Conservation (phyloP, 2,797 vertebrate species). For the Diglossa cyanea region DNA sequence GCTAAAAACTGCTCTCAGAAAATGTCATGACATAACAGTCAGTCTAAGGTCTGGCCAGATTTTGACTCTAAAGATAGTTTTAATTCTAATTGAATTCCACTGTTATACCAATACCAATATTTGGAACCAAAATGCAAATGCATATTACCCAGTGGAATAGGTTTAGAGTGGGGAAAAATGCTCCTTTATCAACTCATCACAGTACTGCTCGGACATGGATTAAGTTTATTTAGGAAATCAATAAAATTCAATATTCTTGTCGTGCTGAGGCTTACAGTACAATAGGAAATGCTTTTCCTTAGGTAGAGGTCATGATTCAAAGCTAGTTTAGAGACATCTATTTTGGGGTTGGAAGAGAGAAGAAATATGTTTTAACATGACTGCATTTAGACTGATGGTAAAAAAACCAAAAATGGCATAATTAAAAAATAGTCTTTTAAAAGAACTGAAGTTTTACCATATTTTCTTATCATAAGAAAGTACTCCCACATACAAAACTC, state of each 20-base stretch:
- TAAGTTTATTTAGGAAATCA: not conserved
- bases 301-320: not conserved
- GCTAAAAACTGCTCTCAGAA: not conserved
- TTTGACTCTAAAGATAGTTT: not conserved
- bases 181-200: not conserved
- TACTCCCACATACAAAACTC: not conserved
- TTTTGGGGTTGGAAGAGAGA: not conserved
- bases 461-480: not conserved
- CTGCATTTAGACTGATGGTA: not conserved
- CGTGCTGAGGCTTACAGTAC: not conserved
- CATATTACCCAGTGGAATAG: not conserved
- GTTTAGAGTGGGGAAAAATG: not conserved
- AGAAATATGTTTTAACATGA: not conserved
- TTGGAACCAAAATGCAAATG: not conserved
- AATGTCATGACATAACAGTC: not conserved
- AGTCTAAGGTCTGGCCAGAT: not conserved
- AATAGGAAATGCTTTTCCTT: not conserved
- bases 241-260: not conserved
- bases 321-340: not conserved
- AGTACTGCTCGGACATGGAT: not conserved
- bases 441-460: not conserved
- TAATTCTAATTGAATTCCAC: not conserved
- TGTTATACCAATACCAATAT: not conserved
- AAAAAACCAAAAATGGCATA: accelerated
- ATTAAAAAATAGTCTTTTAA: not conserved